Evolutionary conservation across 2,113 vertebrate genomes (phyloP).

Genomic region (Charina bottae): DNA sequence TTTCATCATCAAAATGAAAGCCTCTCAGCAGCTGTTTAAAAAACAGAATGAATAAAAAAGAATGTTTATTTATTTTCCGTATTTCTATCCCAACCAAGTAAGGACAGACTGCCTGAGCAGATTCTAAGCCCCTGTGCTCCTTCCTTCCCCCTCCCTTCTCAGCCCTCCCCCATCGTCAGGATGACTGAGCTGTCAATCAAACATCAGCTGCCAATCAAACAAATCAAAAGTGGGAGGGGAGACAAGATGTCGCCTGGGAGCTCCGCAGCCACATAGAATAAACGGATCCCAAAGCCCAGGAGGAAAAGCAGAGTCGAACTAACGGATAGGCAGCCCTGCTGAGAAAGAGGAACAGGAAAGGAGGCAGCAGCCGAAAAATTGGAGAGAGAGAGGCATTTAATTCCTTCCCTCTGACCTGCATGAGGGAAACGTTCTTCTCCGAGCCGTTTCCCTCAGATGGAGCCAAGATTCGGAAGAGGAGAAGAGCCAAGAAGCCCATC

Average conservation of each 20-base stretch:
- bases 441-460: not conserved
- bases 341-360: not conserved
- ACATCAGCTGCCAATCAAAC: not conserved
- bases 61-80: not conserved
- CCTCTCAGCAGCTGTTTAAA: not conserved
- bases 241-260: not conserved
- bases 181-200: not conserved
- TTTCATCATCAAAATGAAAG: fast-evolving
- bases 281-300: not conserved
- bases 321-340: not conserved
- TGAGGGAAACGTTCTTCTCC: not conserved
- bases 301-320: not conserved
- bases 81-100: not conserved
- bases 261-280: not conserved
- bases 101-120: not conserved
- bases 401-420: not conserved
- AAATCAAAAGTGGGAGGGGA: too few relatives aligned
- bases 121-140: not conserved
- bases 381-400: too few relatives aligned
- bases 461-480: not conserved
- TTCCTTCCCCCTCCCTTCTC: not conserved
- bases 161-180: not conserved
- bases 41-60: not conserved
- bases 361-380: not conserved
- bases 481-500: not conserved